Conservation (phyloP, 2,113 vertebrate genomes). For the Brachypodius melanocephalos region DNA sequence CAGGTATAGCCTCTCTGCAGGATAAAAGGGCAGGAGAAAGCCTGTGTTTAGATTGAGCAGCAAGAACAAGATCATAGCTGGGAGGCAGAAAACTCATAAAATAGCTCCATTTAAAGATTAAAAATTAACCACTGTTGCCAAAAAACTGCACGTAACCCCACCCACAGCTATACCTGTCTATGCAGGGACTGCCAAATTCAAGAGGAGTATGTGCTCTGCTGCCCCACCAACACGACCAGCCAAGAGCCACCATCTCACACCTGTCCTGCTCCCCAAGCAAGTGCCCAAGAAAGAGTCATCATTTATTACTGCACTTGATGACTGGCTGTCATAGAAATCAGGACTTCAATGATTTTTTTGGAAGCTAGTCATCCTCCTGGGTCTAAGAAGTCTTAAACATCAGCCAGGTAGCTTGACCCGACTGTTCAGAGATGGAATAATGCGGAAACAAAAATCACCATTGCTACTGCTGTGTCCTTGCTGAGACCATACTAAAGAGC, state of each 20-base stretch:
- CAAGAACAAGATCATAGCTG: neutral
- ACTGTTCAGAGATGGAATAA: neutral
- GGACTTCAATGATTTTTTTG: neutral
- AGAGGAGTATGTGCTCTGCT: neutral
- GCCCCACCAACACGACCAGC: neutral
- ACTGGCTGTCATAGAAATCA: neutral
- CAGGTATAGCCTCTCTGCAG: neutral
- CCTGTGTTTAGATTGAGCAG: neutral
- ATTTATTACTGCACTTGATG: neutral
- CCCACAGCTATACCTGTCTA: neutral
- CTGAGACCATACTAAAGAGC: neutral
- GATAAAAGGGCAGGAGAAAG: conserved; percentile 3
- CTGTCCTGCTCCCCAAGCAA: neutral
- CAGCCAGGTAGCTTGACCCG: neutral
- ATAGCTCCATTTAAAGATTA: neutral
- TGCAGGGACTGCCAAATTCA: neutral
- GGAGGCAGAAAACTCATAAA: neutral
- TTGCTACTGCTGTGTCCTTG: neutral
- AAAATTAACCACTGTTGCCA: conserved; percentile 6
- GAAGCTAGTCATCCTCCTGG: neutral
- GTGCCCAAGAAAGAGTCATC: neutral
- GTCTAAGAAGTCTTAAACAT: neutral
- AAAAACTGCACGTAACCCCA: neutral
- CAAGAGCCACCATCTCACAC: neutral
- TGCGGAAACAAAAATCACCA: neutral